These are phyloP conservation scores for Acanthiza pusilla DNA, from an alignment of 2,797 vertebrate genomes.

Conservation along the genomic window DNA sequence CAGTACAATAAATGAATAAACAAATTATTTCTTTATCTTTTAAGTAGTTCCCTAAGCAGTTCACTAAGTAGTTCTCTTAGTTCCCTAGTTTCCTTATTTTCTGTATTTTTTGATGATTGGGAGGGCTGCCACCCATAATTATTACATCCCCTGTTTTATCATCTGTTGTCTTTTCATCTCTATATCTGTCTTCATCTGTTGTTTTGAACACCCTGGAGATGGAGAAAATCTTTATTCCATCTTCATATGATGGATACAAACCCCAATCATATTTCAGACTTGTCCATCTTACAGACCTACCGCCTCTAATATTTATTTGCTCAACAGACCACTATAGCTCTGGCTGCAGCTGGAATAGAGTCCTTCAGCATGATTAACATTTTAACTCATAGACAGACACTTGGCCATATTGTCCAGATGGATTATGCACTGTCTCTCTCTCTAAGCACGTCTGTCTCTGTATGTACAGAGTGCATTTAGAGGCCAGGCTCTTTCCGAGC, in stretches of 20 bases:
- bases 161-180: neutral
- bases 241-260: neutral
- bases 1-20: neutral
- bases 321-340: neutral
- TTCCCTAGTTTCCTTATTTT: neutral
- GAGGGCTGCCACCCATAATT: neutral
- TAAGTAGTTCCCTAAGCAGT: neutral
- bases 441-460: accelerated
- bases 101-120: neutral
- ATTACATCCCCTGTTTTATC: neutral
- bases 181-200: neutral
- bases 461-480: neutral
- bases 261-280: neutral
- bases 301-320: neutral
- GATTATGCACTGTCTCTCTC: no score
- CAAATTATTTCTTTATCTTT: neutral
- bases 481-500: neutral
- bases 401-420: neutral
- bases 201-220: neutral
- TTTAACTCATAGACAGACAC: neutral
- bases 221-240: neutral
- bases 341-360: neutral
- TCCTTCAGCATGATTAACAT: neutral
- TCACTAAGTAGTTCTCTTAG: neutral
- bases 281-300: neutral